Evolutionary conservation across 2,113 vertebrate species (phyloP), one percentile per base, ranked within the genome.

Genomic region (Cygnus buccinator): DNA sequence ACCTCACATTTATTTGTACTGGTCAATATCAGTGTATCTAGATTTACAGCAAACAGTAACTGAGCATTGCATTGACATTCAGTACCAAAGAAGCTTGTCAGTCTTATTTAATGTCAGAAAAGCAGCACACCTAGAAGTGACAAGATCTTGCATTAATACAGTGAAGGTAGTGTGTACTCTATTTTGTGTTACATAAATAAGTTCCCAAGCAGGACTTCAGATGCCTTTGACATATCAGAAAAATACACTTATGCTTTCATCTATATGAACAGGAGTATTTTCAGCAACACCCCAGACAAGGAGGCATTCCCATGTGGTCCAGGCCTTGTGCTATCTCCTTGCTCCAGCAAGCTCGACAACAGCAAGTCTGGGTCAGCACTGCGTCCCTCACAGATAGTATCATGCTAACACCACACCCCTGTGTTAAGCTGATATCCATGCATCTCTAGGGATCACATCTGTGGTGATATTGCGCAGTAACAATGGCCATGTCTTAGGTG

Each of bases 211-310:
- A 61, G n/a, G 77, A 72, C 43, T 59, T 16, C 50, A 9, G 43
- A 39, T 3, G 48, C 54, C 37, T 57, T 37, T 54, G 57, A 23
- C 11, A 6, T 13, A 35, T 3, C 52, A 48, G 58, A 26, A 41
- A n/a, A 43, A 37, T 25, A 22, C 44, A 25, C 8, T 17, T 3
- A 10, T 37, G 31, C 1, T 3, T 18, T 23, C 28, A 17, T 10
- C 55, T 29, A 35, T 6, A 7, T 5, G 48, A 46, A 10, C 4
- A 20, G 8, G 19, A 10, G n/a, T 7, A 25, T 6, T 35, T 28
- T 6, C 31, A n/a, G 80, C 26, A 57, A 4, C 0, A 2, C 4
- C 13, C 13, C 4, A 2, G 54, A 29, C 1, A 19, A 59, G 73
- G 22, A 44, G 79, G 28, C 20, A 2, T 19, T 59, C 33, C 39